Conservation (phyloP, 2,888 invertebrate species). For the Poecilobothrus nobilitatus region DNA sequence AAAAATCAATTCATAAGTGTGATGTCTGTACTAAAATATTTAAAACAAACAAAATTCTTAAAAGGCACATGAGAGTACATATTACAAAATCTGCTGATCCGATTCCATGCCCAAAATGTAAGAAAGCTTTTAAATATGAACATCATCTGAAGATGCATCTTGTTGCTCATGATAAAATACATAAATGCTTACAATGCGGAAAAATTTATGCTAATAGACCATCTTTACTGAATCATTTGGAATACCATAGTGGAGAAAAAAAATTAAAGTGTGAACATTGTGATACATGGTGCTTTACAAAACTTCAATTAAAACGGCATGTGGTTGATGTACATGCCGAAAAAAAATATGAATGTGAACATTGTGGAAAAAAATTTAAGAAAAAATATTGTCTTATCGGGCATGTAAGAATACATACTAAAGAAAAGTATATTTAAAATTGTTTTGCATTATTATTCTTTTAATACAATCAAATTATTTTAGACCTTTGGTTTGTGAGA, state of each 20-base stretch:
- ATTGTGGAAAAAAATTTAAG: conserved; percentile 15
- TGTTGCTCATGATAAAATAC: not conserved
- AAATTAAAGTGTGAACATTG: not conserved
- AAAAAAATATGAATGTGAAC: conserved; percentile 13
- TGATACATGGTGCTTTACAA: not conserved
- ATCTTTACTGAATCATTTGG: not conserved
- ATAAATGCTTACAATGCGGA: not conserved
- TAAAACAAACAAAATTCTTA: not conserved
- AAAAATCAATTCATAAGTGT: not conserved
- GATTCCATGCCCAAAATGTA: not conserved
- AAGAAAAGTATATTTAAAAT: not conserved
- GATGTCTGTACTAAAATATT: not conserved
- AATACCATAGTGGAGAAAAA: not conserved
- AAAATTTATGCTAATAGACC: not conserved
- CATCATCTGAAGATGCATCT: not conserved
- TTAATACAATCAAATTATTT: not conserved
- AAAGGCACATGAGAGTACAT: not conserved
- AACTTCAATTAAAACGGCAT: not conserved
- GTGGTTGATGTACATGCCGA: not conserved
- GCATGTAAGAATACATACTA: conserved; percentile 15
- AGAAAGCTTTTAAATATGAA: not conserved
- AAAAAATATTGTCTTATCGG: conserved; percentile 10
- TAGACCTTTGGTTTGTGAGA: not conserved
- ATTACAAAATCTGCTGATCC: not conserved
- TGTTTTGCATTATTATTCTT: not conserved